phyloP scores from a whole-genome alignment of 1,140 invertebrate genomes.

The Pseudomyrmex cubaensis region DNA sequence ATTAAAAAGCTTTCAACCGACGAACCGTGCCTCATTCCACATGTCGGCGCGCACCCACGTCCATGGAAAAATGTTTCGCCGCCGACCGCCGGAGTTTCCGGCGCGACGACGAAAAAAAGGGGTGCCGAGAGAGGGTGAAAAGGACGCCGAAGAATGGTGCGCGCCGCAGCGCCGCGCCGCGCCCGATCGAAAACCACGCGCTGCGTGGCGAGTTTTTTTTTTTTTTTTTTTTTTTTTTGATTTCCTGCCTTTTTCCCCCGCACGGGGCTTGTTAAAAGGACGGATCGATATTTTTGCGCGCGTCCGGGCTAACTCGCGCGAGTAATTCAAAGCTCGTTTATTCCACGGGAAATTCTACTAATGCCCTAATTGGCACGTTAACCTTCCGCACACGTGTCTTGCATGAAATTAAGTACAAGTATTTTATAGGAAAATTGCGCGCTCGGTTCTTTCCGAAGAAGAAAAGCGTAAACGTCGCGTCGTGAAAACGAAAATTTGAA shows the following conservation, averaged over 20 bases:
- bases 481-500: background rate
- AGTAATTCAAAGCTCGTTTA: slow-evolving; percentile 37
- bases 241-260: slow-evolving; percentile 45
- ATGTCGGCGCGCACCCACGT: slow-evolving; percentile 71
- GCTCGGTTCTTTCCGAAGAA: background rate
- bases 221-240: too few species aligned
- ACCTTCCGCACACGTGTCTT: background rate
- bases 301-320: slow-evolving; percentile 30
- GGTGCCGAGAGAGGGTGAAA: slow-evolving; percentile 30
- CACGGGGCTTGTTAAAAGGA: slow-evolving; percentile 23
- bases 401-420: background rate
- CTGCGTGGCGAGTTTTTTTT: slow-evolving; percentile 40
- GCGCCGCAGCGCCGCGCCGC: too few species aligned
- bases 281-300: slow-evolving; percentile 48
- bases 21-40: slow-evolving; percentile 74
- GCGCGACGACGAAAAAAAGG: slow-evolving; percentile 12
- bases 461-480: background rate
- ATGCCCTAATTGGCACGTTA: slow-evolving; percentile 34
- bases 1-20: slow-evolving; percentile 80
- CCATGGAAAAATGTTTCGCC: slow-evolving; percentile 79
- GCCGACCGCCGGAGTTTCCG: slow-evolving; percentile 73
- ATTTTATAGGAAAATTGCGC: background rate
- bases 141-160: slow-evolving; percentile 55
- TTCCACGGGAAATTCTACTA: slow-evolving; percentile 20
- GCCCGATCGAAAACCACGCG: slow-evolving; percentile 62